A percentile compares a stretch with the other conserved stretches of the same genome.
Evolutionary conservation across 2,888 invertebrate genomes (phyloP).

Genomic region (Oxyteleia sp.): DNA sequence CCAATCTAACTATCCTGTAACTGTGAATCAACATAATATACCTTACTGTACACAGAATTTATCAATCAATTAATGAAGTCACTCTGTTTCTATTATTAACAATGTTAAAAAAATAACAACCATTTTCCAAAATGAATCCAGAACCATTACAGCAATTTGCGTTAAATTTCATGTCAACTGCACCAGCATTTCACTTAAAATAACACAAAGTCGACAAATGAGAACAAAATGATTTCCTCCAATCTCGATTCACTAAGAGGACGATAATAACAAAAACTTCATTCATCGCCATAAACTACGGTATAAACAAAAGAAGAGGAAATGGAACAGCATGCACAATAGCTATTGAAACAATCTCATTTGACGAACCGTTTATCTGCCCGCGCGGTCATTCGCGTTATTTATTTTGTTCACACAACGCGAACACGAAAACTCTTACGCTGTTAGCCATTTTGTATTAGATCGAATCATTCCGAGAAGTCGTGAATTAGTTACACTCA

Average conservation of each 20-base stretch:
- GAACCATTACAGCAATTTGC: too few relatives aligned
- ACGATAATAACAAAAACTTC: constrained; percentile 48
- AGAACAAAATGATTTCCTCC: constrained; percentile 36
- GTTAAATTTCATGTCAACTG: too few relatives aligned
- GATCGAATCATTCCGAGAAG: constrained; percentile 54
- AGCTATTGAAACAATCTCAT: constrained; percentile 59
- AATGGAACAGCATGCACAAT: constrained; percentile 56
- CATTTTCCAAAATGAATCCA: too few relatives aligned
- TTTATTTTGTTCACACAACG: constrained; percentile 43
- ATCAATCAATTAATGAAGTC: too few relatives aligned
- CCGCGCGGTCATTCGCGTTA: constrained; percentile 31
- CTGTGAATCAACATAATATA: too few relatives aligned
- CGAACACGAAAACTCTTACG: constrained; percentile 24
- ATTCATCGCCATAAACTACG: constrained; percentile 48
- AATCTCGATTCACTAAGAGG: constrained; percentile 3
- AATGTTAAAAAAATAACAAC: too few relatives aligned
- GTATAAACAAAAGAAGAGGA: constrained; percentile 61
- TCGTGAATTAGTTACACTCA: constrained; percentile 59
- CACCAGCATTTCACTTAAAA: constrained; percentile 3
- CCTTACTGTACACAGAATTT: too few relatives aligned
- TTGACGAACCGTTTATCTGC: constrained; percentile 58
- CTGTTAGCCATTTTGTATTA: constrained; percentile 35
- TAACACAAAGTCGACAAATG: constrained; percentile 28
- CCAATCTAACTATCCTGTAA: too few relatives aligned
- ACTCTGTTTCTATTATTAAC: too few relatives aligned